A percentile compares a stretch with the other conserved stretches of the same genome.
Conservation (phyloP, 2,888 invertebrate species). For the Caradrina clavipalpis region DNA sequence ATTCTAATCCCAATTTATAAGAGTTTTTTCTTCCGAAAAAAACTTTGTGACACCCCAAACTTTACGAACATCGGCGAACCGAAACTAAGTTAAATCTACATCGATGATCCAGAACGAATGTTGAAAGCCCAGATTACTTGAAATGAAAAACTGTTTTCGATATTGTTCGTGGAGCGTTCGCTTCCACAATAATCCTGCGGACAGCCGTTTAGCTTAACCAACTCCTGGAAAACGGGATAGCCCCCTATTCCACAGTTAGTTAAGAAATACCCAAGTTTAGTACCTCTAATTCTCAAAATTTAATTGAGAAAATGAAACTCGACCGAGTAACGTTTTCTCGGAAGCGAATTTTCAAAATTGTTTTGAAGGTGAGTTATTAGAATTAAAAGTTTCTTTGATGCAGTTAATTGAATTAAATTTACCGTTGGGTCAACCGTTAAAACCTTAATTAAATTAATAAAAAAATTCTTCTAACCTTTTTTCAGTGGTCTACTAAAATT, state of each 20-base stretch:
- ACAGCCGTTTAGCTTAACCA: slow-evolving; percentile 46
- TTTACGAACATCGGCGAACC: slow-evolving; percentile 1
- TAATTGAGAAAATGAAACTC: slow-evolving; percentile 65
- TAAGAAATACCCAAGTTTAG: slow-evolving; percentile 62
- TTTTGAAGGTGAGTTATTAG: slow-evolving; percentile 54
- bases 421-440: slow-evolving; percentile 24
- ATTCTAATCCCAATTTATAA: background rate
- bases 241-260: slow-evolving; percentile 61
- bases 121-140: background rate
- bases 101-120: slow-evolving; percentile 14
- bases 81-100: slow-evolving; percentile 30
- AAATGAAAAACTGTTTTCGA: slow-evolving; percentile 17
- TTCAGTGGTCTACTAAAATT: slow-evolving; percentile 5
- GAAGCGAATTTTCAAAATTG: slow-evolving; percentile 51
- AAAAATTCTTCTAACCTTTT: slow-evolving; percentile 12
- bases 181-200: slow-evolving; percentile 58
- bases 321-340: slow-evolving; percentile 40
- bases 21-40: background rate
- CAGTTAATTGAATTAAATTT: slow-evolving; percentile 45
- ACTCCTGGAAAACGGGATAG: slow-evolving; percentile 44
- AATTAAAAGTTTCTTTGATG: slow-evolving; percentile 52
- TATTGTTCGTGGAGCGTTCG: slow-evolving; percentile 27
- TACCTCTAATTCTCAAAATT: slow-evolving; percentile 66
- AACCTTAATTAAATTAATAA: slow-evolving; percentile 33
- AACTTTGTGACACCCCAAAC: background rate